Evolutionary conservation across 2,888 invertebrate species (phyloP), one percentile per base, ranked within the genome.

Genomic region (Limenitis camilla): DNA sequence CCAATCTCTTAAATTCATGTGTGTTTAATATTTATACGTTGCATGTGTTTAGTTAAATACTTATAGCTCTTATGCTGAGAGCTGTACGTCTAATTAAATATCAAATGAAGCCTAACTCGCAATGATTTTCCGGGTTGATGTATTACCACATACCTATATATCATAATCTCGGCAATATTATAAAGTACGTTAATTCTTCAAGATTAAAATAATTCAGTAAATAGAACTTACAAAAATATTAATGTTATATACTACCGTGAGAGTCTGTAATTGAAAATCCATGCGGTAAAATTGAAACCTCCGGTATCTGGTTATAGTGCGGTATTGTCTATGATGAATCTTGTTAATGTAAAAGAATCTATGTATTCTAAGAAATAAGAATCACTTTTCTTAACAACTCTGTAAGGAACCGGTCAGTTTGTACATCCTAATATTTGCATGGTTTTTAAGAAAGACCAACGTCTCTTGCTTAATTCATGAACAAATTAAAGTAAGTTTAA

Each of bases 361-460:
- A 53, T 74, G 69, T 78, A 71, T 74, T 70, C 71, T 67, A 67
- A 67, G 53, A 52, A 4, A 39, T 44, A 51, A 40, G 47, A 40
- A n/a, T 42, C 30, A 40, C 10, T 30, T 40, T 52, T 48, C 11
- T 35, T 31, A 19, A 30, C 31, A 10, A 19, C 31, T 36, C 7
- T 9, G 7, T 36, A 10, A 53, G 43, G 52, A 80, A 81, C 81
- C 82, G 79, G 81, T 81, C 69, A 49, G 61, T 69, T 60, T 61
- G 71, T 70, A 73, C 68, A 65, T 75, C 72, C 74, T 70, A 75
- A 74, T 79, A 75, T 81, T 81, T 79, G 78, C 80, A 68, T 74
- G 71, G 72, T 68, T 71, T 64, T 70, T 69, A 65, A 67, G 66
- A 57, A 66, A 64, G 19, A 43, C 57, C 60, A 65, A 66, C 64